These are phyloP conservation scores for Monochamus alternatus DNA, from an alignment of 2,888 invertebrate genomes.

Conservation along the genomic window DNA sequence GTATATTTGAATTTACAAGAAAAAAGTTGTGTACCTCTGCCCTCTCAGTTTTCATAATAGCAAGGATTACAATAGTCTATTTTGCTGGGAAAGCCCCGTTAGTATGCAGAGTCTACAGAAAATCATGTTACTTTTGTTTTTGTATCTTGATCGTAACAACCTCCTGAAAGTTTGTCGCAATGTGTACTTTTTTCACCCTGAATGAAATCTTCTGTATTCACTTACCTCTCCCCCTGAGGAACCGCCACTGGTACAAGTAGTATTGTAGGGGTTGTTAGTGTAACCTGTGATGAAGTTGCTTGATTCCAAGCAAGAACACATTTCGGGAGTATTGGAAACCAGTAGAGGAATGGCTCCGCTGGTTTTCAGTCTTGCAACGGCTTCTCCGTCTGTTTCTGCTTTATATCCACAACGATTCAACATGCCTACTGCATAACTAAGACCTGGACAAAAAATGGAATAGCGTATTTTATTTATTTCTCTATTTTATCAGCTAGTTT, in stretches of 20 bases:
- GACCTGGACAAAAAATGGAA: slow-evolving; percentile 57
- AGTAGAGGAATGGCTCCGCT: slow-evolving; percentile 78
- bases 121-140: too few species aligned
- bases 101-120: too few species aligned
- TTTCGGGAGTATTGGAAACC: slow-evolving; percentile 78
- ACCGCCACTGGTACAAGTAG: slow-evolving; percentile 75
- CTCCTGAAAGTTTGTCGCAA: too few species aligned
- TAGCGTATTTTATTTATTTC: background rate
- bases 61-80: too few species aligned
- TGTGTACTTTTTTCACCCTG: too few species aligned
- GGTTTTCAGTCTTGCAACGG: slow-evolving; percentile 70
- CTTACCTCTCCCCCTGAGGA: slow-evolving; percentile 77
- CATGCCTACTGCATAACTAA: slow-evolving; percentile 67
- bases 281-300: slow-evolving; percentile 76
- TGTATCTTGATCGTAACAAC: too few species aligned
- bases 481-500: too few species aligned
- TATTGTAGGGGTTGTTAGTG: slow-evolving; percentile 78
- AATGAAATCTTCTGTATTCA: background rate
- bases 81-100: too few species aligned
- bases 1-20: too few species aligned
- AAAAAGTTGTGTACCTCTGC: too few species aligned
- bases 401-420: slow-evolving; percentile 62
- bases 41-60: too few species aligned
- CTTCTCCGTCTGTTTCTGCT: slow-evolving; percentile 72
- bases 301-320: slow-evolving; percentile 77